phyloP scores from a whole-genome alignment of 2,888 invertebrate genomes.

The Agrochola lychnidis region DNA sequence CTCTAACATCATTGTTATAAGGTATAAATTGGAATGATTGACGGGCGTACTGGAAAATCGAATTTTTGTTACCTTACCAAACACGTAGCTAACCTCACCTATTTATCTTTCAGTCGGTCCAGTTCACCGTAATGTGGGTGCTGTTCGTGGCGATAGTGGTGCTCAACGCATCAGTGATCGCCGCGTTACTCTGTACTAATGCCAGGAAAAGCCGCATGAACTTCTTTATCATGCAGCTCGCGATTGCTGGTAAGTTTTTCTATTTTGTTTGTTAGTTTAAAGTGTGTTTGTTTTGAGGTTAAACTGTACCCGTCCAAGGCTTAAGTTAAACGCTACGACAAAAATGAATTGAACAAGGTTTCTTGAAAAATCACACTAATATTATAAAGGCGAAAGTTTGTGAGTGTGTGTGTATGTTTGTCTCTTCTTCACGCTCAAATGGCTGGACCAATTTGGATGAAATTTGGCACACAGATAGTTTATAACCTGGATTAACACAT shows the following conservation, averaged over 20 bases:
- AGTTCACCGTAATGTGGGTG: constrained; percentile 96
- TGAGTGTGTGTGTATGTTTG: too few species aligned
- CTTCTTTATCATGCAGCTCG: constrained; percentile 98
- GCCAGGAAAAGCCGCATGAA: constrained; percentile 98
- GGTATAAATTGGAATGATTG: too few species aligned
- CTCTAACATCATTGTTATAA: too few species aligned
- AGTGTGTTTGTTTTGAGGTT: background rate
- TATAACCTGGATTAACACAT: too few species aligned
- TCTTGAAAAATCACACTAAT: too few species aligned
- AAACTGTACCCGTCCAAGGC: too few species aligned
- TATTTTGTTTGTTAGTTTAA: background rate
- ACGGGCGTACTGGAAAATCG: background rate
- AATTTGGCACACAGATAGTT: too few species aligned
- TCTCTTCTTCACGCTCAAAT: too few species aligned
- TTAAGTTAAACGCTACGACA: too few species aligned
- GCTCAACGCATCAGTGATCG: constrained; percentile 96
- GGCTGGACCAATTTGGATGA: too few species aligned
- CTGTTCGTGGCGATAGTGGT: constrained; percentile 96
- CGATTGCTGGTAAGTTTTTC: constrained; percentile 94
- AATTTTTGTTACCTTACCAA: background rate
- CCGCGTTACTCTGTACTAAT: constrained; percentile 95
- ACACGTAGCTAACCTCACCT: background rate
- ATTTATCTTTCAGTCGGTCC: constrained; percentile 92
- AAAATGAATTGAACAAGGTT: too few species aligned
- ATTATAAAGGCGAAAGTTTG: too few species aligned